Conservation (phyloP, 2,888 invertebrate genomes). For the Sarcophaga rosellei region DNA sequence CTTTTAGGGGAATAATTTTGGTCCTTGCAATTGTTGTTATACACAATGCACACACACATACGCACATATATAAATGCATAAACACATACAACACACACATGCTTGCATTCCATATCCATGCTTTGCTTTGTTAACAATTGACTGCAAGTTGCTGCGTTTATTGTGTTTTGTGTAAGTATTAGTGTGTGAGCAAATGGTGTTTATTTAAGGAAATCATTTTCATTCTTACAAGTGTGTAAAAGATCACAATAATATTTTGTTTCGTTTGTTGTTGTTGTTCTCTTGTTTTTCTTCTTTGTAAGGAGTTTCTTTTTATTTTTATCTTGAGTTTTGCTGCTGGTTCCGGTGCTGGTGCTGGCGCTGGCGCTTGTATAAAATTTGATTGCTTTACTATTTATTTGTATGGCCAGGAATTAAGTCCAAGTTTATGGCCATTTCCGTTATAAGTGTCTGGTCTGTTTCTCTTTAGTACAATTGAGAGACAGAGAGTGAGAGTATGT, state of each 20-base stretch:
- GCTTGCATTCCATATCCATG: too few species aligned
- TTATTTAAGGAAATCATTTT: conserved; percentile 62
- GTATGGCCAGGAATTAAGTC: conserved; percentile 38
- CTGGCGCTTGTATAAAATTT: not conserved
- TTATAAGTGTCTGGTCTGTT: conserved; percentile 45
- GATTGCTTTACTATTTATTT: conserved; percentile 1
- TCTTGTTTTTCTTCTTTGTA: not conserved
- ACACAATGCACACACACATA: not conserved
- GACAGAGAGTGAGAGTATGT: not conserved
- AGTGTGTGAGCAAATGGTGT: conserved; percentile 24
- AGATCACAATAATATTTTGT: conserved; percentile 45
- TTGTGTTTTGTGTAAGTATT: not conserved
- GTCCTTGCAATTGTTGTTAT: not conserved
- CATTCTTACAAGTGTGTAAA: conserved; percentile 44
- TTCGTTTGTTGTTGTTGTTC: not conserved
- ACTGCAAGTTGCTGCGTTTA: too few species aligned
- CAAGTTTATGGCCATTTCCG: conserved; percentile 62
- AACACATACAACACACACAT: too few species aligned
- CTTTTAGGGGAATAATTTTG: conserved; percentile 55
- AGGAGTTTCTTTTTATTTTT: not conserved
- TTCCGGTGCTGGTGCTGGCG: not conserved
- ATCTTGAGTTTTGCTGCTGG: not conserved
- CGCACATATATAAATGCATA: not conserved
- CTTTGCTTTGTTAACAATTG: not conserved
- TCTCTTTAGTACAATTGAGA: conserved; percentile 32